A percentile compares a stretch with the other conserved stretches of the same genome.
phyloP scores from a whole-genome alignment of 2,888 invertebrate species.

The Thereva unica region DNA sequence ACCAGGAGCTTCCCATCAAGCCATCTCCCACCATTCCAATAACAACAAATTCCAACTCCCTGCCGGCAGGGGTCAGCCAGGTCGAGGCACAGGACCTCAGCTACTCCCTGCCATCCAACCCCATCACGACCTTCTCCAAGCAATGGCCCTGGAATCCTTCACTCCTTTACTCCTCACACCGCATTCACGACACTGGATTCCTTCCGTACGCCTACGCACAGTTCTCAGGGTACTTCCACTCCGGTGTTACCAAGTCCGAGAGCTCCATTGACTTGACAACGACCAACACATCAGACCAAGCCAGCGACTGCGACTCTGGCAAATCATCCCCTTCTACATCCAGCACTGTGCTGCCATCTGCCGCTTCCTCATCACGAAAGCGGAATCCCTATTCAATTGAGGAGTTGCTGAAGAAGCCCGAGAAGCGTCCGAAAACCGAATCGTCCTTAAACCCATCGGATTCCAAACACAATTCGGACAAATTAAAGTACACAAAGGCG shows the following conservation, averaged over 20 bases:
- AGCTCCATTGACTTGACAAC: conserved; percentile 56
- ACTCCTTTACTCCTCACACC: conserved; percentile 52
- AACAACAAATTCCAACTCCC: conserved; percentile 30
- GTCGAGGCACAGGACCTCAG: conserved; percentile 35
- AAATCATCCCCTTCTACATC: conserved; percentile 56
- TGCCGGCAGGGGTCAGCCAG: conserved; percentile 4
- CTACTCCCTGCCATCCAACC: conserved; percentile 44
- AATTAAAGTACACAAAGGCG: conserved; percentile 30
- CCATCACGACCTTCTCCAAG: conserved; percentile 50
- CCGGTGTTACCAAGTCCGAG: conserved; percentile 50
- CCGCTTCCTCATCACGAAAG: conserved; percentile 56
- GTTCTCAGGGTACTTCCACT: conserved; percentile 47
- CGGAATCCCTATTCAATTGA: conserved; percentile 88
- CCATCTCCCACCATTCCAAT: conserved; percentile 52
- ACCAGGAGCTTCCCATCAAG: conserved; percentile 49
- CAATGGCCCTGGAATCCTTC: conserved; percentile 59
- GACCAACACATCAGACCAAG: conserved; percentile 48
- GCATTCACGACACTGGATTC: conserved; percentile 48
- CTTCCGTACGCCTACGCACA: conserved; percentile 48
- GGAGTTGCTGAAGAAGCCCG: conserved; percentile 80
- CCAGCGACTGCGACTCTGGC: conserved; percentile 57
- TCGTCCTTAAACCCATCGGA: not conserved
- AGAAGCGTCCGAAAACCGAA: conserved; percentile 56
- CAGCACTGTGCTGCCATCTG: conserved; percentile 35
- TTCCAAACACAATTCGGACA: not conserved